phyloP scores from a whole-genome alignment of 2,113 vertebrate species.

The Notarius quadriscutis region DNA sequence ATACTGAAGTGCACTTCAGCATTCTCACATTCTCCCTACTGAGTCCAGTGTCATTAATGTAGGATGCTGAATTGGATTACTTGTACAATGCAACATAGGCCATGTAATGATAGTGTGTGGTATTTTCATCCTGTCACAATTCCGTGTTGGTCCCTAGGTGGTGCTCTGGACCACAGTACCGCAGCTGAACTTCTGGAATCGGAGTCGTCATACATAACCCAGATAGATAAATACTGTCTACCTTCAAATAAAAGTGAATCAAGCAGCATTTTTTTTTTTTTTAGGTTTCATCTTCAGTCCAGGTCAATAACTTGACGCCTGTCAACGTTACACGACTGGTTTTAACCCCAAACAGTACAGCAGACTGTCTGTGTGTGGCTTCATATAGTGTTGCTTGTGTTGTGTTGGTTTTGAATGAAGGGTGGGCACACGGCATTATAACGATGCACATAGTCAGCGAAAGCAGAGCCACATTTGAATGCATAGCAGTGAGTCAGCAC shows the following conservation, averaged over 20 bases:
- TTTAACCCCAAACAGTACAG: neutral
- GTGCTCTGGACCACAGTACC: conserved; percentile 24
- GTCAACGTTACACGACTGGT: neutral
- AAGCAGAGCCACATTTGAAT: conserved; percentile 43
- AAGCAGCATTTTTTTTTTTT: neutral
- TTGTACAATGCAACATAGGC: neutral
- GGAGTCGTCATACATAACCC: neutral
- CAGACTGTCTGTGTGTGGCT: neutral
- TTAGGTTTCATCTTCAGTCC: neutral
- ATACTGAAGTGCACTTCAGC: too few species aligned
- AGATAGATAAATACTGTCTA: neutral
- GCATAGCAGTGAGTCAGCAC: conserved; percentile 54
- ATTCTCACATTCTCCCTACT: neutral
- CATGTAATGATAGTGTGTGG: neutral
- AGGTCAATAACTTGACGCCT: neutral
- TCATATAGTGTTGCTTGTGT: neutral
- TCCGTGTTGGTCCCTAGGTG: conserved; percentile 7
- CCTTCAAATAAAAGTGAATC: neutral
- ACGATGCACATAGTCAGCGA: conserved; percentile 46
- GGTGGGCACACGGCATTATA: conserved; percentile 31
- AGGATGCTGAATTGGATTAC: neutral
- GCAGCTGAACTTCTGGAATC: neutral
- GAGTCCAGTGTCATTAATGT: neutral
- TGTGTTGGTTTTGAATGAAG: conserved; percentile 17
- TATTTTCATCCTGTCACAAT: conserved; percentile 5